Base-by-base conservation (phyloP, 2,888 invertebrate genomes). In the Ecdyonurus torrentis region DNA sequence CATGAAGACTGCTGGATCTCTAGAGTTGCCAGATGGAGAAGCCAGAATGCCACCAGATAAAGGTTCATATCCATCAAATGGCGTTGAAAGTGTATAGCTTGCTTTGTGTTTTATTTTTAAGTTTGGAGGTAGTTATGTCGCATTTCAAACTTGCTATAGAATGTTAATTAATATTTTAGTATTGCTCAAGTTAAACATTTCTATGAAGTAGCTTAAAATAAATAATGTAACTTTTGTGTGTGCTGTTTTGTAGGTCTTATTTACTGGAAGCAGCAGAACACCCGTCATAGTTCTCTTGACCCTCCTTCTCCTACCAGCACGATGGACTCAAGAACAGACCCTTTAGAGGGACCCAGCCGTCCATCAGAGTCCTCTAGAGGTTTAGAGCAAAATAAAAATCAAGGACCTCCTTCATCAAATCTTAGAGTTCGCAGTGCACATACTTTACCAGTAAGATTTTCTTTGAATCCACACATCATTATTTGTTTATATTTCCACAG, bases 1-100 rank as follows among this genome's bases (percentile, higher is more conserved):
- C 64, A 75, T 79, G 64, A 79, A 79, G 68, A 78, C 78, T 65
- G 78, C 79, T 5, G 79, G 82, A 52, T 83, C 82, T 1, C 71
- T 83, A 23, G 83, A 84, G 69, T 72, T 83, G 78, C 23, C 77
- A 71, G 72, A 78, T 71, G 7, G 82, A 82, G 2, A 58, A 50
- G 10, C 55, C n/a, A 55, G 22, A n/a, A 55, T 55, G 55, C 55
- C 55, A 20, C 55, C 55, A 20, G 55, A 55, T n/a, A 55, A 55
- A 55, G 55, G 55, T 55, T n/a, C n/a, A n/a, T n/a, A n/a, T n/a
- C n/a, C n/a, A 37, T 37, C 15, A 37, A 37, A 37, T 5, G 37
- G 37, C 37, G 15, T 15, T 37, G 15, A 37, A 37, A 10, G 37
- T 37, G 37, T 5, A 10, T 22, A 58, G n/a, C n/a, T 37, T 37